Evolutionary conservation across 2,113 vertebrate species (phyloP).

Genomic region (Ivindomyrus marchei): DNA sequence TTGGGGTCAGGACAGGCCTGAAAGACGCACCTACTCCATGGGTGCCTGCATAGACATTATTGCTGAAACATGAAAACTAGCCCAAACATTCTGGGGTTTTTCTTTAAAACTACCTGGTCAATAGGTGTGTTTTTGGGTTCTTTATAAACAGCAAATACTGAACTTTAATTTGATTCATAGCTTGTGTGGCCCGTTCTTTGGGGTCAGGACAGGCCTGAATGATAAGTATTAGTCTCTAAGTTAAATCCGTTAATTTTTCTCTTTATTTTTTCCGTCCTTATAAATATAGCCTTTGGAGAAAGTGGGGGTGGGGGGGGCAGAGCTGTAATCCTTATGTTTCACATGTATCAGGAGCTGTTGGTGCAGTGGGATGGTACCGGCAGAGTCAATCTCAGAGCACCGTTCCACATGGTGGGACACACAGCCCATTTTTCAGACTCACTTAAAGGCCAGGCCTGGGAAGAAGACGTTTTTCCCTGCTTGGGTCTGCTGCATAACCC

Average conservation of each 20-base stretch:
- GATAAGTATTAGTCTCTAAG: background rate
- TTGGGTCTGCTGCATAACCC: background rate
- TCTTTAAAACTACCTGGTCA: too few species aligned
- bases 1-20: too few species aligned
- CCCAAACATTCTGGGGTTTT: too few species aligned
- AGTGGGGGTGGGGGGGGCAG: background rate
- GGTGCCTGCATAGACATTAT: too few species aligned
- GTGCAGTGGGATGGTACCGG: background rate
- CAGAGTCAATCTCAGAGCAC: background rate
- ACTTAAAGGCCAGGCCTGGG: background rate
- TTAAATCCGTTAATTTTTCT: background rate
- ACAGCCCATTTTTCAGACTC: background rate
- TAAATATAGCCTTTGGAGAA: background rate
- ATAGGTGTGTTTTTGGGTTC: too few species aligned
- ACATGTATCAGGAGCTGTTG: background rate
- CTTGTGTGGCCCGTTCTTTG: too few species aligned
- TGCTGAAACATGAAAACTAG: too few species aligned
- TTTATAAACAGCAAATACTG: too few species aligned
- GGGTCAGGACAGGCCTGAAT: background rate
- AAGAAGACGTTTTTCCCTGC: background rate
- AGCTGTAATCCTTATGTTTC: background rate
- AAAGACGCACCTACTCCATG: too few species aligned
- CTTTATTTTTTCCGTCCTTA: background rate
- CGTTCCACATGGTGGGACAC: conserved; percentile 10
- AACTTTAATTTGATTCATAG: too few species aligned